Evolutionary conservation across 1,140 invertebrate species (phyloP), one percentile per base, ranked within the genome.

Genomic region (Spodoptera litura): DNA sequence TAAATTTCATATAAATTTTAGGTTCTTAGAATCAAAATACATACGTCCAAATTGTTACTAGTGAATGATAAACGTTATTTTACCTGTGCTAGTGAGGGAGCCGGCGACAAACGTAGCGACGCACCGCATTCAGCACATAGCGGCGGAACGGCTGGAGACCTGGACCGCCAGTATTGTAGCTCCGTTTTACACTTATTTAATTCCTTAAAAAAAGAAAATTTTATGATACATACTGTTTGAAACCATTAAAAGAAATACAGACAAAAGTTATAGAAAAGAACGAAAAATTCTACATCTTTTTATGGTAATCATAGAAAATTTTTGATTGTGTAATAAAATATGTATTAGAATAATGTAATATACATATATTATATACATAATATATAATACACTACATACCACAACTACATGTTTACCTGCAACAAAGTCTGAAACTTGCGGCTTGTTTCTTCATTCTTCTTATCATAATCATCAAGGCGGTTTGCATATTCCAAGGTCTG

Each of bases 181-280:
- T 98, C 97, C 44, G 97, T 98, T 93, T 98, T 98, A 91, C 97
- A 98, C 88, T 98, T 98, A 93, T 98, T 98, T 83, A 98, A 95
- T 93, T 98, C 97, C 96, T 97, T 88, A 0, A 90, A 82, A 51
- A 35, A 8, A 51, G 12, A 75, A 58, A 13, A 38, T n/a, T 5
- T 13, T 20, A 20, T 20, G 20, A 44, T 10, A 52, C 13, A 6
- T 8, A 2, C 3, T 0, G 56, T 56, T n/a, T 20, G n/a, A 49
- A 58, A 49, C 9, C 52, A 25, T 20, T 1, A 20, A 20, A 20
- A 20, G 20, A 20, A 20, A 20, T 20, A 20, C 20, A 31, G 4
- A 31, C 31, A 31, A 5, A 31, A 31, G 0, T 31, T 4, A 31
- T 44, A 2, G 3, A 44, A 44, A 44, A 44, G 0, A 0, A 44